Percentiles rank a stretch among this genome's conserved stretches.
Conservation (phyloP, 2,888 invertebrate genomes). For the Macaria notata region DNA sequence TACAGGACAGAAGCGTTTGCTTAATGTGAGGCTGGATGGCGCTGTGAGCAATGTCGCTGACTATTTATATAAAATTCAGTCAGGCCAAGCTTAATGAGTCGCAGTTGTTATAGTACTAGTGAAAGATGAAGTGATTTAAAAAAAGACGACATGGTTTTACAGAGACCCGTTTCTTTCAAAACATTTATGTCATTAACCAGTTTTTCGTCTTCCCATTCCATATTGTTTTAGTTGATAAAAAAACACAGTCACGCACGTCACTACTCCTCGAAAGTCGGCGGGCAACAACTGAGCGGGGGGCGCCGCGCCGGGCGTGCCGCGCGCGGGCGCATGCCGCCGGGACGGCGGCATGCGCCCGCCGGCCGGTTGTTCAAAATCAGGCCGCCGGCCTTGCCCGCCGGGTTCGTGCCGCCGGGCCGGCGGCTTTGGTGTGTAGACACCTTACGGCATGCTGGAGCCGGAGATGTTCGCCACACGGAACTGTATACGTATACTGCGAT, state of each 20-base stretch:
- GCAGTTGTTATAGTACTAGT: constrained; percentile 13
- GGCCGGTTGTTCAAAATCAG: too few relatives aligned
- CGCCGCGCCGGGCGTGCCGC: not conserved
- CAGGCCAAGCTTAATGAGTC: constrained; percentile 20
- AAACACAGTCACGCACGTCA: not conserved
- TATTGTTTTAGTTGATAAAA: constrained; percentile 13
- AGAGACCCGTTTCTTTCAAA: constrained; percentile 17
- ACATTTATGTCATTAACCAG: constrained; percentile 19
- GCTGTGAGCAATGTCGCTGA: too few relatives aligned
- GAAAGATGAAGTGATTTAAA: constrained; percentile 19
- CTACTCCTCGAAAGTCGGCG: not conserved
- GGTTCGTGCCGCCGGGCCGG: too few relatives aligned
- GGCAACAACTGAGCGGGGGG: constrained; percentile 3
- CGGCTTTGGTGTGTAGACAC: too few relatives aligned
- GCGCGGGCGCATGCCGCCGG: not conserved
- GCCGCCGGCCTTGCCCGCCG: too few relatives aligned
- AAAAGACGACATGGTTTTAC: constrained; percentile 16
- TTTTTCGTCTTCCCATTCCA: constrained; percentile 22
- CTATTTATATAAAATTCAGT: not conserved
- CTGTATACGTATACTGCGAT: too few relatives aligned
- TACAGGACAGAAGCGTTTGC: too few relatives aligned
- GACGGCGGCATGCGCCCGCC: not conserved
- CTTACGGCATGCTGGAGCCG: too few relatives aligned
- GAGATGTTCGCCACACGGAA: too few relatives aligned
- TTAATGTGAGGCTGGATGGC: too few relatives aligned